Conservation (phyloP, 1,140 invertebrate genomes). For the Atopsyche davidsoni region DNA sequence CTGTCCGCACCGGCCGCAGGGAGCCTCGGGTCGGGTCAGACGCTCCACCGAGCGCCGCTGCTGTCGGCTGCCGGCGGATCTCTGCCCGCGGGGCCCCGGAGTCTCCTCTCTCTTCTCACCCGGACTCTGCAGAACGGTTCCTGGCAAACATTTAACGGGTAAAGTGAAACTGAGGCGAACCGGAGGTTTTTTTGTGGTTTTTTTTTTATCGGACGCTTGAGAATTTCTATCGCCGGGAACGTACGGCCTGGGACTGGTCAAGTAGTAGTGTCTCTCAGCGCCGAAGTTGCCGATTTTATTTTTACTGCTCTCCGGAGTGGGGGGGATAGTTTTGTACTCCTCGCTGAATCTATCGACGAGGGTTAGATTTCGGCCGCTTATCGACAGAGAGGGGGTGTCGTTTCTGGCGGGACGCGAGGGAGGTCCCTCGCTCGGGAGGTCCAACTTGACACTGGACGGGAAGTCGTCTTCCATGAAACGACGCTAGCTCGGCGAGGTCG, state of each 20-base stretch:
- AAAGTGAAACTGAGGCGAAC: conserved; percentile 21
- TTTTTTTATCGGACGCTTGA: conserved; percentile 35
- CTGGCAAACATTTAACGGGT: conserved; percentile 30
- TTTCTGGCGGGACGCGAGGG: neutral
- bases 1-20: conserved; percentile 13
- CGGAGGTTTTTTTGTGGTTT: conserved; percentile 4
- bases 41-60: conserved; percentile 34
- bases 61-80: conserved; percentile 37
- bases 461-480: conserved; percentile 12
- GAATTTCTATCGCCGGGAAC: conserved; percentile 36
- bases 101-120: neutral
- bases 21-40: conserved; percentile 40
- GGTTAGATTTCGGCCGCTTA: conserved; percentile 14
- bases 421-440: neutral
- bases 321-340: neutral
- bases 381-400: neutral
- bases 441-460: conserved; percentile 1
- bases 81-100: conserved; percentile 31
- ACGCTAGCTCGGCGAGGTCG: conserved; percentile 1
- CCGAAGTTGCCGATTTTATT: too few relatives aligned
- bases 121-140: conserved; percentile 2
- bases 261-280: conserved; percentile 10
- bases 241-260: conserved; percentile 25
- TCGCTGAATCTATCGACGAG: conserved; percentile 8
- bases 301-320: too few relatives aligned